Evolutionary conservation across 2,888 invertebrate genomes (phyloP).

Genomic region (Polymixis flavicincta): DNA sequence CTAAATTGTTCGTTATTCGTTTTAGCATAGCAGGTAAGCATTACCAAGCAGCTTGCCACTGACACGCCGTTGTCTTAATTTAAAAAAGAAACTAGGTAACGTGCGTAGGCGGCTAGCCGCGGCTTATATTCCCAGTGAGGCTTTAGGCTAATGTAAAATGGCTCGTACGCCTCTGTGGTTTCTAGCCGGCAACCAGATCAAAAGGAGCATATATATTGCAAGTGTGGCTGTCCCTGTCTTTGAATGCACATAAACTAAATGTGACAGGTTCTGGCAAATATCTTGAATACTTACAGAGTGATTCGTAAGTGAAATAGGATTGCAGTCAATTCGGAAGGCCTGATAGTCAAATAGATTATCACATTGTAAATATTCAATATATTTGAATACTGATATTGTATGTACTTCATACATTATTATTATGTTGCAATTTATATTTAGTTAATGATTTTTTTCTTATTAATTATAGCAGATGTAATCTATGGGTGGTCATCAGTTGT

Average conservation of each 20-base stretch:
- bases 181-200: slow-evolving; percentile 24
- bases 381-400: slow-evolving; percentile 56
- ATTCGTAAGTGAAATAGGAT: slow-evolving; percentile 36
- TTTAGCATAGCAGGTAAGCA: slow-evolving; percentile 45
- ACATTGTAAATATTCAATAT: slow-evolving; percentile 57
- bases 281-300: slow-evolving; percentile 58
- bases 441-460: slow-evolving; percentile 19
- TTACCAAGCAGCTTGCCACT: slow-evolving; percentile 36
- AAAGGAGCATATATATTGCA: slow-evolving; percentile 64
- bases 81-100: slow-evolving; percentile 4
- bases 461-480: slow-evolving; percentile 29
- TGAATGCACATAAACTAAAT: slow-evolving; percentile 43
- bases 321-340: slow-evolving; percentile 43
- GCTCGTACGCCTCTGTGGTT: slow-evolving; percentile 15
- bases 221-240: slow-evolving; percentile 58
- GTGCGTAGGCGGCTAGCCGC: slow-evolving; percentile 15
- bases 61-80: slow-evolving; percentile 17
- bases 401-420: slow-evolving; percentile 44
- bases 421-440: slow-evolving; percentile 28
- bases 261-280: slow-evolving; percentile 39
- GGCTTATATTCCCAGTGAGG: slow-evolving; percentile 49
- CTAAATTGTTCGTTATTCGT: slow-evolving; percentile 59
- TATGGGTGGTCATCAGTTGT: slow-evolving; percentile 9
- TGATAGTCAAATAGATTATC: slow-evolving; percentile 47
- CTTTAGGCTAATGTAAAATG: slow-evolving; percentile 37